Conservation (phyloP, 2,113 vertebrate species). For the Notothenia rossii region DNA sequence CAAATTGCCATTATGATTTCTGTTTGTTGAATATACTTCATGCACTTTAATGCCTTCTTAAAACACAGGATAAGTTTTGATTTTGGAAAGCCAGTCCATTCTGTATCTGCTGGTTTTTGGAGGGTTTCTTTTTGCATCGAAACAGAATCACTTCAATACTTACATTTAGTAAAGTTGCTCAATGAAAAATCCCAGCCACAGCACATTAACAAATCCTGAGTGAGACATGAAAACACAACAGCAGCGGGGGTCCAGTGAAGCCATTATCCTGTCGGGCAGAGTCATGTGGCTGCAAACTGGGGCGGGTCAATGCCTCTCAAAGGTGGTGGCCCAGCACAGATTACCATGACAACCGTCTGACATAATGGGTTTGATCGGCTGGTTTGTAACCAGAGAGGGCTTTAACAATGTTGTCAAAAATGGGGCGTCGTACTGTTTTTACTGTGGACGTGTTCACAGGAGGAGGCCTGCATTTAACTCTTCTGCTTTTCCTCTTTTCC, state of each 20-base stretch:
- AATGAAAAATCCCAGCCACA: neutral
- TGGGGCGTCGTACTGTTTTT: constrained; percentile 4
- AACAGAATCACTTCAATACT: neutral
- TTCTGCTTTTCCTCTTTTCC: constrained; percentile 7
- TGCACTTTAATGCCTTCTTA: too few species aligned
- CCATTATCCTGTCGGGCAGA: constrained; percentile 20
- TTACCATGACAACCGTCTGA: constrained; percentile 61
- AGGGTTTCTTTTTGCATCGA: too few species aligned
- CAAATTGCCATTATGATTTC: too few species aligned
- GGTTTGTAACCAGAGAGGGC: constrained; percentile 22
- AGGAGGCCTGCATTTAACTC: constrained; percentile 10
- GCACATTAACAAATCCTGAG: constrained; percentile 14
- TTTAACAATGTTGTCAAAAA: constrained; percentile 34
- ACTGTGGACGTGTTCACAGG: constrained; percentile 26
- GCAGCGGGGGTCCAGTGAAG: constrained; percentile 28
- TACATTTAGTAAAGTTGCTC: neutral
- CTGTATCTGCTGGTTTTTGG: too few species aligned
- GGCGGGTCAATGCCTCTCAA: constrained; percentile 40
- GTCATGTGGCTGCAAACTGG: constrained; percentile 40
- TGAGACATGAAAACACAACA: constrained; percentile 25
- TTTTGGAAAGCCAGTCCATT: too few species aligned
- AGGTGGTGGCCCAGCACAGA: constrained; percentile 39
- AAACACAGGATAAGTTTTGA: too few species aligned
- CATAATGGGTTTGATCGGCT: constrained; percentile 27
- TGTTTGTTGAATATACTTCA: too few species aligned